Evolutionary conservation across 1,140 invertebrate species (phyloP), one percentile per base, ranked within the genome.

Genomic region (Mamestra configurata): DNA sequence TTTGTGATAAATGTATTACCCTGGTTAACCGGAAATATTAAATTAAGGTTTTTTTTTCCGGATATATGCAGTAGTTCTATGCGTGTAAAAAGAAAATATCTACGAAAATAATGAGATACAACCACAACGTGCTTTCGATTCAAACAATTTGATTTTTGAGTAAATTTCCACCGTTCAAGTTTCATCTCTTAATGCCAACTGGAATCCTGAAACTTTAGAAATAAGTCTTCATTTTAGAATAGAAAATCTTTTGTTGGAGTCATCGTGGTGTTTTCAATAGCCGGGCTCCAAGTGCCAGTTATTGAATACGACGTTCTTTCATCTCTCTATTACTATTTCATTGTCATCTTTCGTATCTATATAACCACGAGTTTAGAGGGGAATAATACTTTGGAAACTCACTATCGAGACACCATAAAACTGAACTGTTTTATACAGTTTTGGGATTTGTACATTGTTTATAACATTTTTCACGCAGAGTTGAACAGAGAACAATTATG

Each of bases 141-240:
- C 85, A 87, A 87, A 75, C 66, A 77, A 77, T 66, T 64, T n/a
- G 85, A 84, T 81, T 84, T 88, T 86, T 87, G 87, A 84, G 81
- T 80, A 27, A 18, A 13, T 64, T 37, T 40, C 37, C 24, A 20
- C 37, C 31, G 11, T 61, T 18, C 46, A 55, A 66, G n/a, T 72
- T 77, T 72, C 61, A 64, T 6, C 57, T 7, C 20, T 8, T 37
- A 78, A 55, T 55, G 31, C 43, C 43, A 20, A 37, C 18, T 49
- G n/a, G 6, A 64, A 31, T 51, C 64, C 15, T 73, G 27, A 61
- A 64, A 79, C 43, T 51, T 72, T 20, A 53, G 64, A 79, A 40
- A 78, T 70, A 78, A 70, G 55, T 61, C 27, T 55, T 73, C 68
- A 72, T 79, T 79, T 79, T 79, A 61, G 49, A 61, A 61, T 72